A percentile compares a stretch with the other conserved stretches of the same genome.
These are phyloP conservation scores for Netta rufina DNA, from an alignment of 2,797 vertebrate species.

Conservation along the genomic window DNA sequence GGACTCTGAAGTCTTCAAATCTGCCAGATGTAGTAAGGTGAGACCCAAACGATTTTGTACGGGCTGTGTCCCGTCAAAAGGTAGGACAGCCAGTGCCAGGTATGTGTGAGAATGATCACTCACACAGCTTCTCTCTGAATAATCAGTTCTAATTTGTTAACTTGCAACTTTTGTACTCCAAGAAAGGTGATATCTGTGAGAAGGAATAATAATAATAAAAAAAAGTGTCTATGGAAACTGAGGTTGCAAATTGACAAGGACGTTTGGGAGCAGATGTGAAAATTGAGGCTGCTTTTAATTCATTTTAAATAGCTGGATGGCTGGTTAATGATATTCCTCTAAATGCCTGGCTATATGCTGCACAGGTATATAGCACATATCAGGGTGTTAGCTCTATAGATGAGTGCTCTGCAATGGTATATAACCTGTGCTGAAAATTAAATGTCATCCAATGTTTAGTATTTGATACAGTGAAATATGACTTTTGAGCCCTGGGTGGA, in stretches of 20 bases:
- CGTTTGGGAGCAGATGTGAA: slow-evolving; percentile 57
- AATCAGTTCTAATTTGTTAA: slow-evolving; percentile 34
- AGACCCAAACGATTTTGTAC: background rate
- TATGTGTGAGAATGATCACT: background rate
- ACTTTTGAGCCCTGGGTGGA: slow-evolving; percentile 44
- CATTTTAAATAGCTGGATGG: slow-evolving; percentile 37
- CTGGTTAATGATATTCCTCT: slow-evolving; percentile 5
- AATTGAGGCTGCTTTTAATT: slow-evolving; percentile 64
- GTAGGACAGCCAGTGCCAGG: background rate
- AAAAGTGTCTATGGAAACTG: background rate
- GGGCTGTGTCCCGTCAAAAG: background rate
- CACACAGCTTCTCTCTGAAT: background rate
- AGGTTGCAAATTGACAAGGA: slow-evolving; percentile 46
- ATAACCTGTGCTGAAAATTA: slow-evolving; percentile 70
- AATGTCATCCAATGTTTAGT: slow-evolving; percentile 66
- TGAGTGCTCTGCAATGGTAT: background rate
- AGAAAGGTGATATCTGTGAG: slow-evolving; percentile 21
- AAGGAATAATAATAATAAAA: background rate
- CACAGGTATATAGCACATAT: background rate
- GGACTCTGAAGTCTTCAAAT: background rate
- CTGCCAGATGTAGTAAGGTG: background rate
- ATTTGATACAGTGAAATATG: slow-evolving; percentile 65
- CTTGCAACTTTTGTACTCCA: background rate
- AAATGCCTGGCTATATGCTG: background rate
- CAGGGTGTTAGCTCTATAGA: slow-evolving; percentile 26